A percentile compares a stretch with the other conserved stretches of the same genome.
Evolutionary conservation across 2,113 vertebrate species (phyloP).

Genomic region (Peromyscus polionotus): DNA sequence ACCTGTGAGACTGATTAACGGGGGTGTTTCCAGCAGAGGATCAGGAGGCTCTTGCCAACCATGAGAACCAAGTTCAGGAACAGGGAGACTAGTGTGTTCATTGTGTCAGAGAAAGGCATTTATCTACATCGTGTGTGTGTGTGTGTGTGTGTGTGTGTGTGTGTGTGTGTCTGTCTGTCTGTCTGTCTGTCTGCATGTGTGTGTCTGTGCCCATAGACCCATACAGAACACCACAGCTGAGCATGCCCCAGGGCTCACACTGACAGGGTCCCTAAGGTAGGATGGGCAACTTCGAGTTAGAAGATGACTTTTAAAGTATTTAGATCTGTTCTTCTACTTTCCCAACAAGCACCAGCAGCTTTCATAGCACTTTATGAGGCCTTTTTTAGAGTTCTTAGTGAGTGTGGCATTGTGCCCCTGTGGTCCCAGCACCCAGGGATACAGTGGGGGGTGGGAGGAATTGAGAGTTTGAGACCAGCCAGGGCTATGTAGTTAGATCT

Average conservation of each 20-base stretch:
- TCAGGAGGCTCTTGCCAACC: rapidly evolving
- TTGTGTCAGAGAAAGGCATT: neutral
- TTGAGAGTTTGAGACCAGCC: neutral
- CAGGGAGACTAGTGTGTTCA: rapidly evolving
- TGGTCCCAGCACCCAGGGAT: neutral
- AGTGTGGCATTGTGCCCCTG: neutral
- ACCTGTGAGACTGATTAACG: neutral
- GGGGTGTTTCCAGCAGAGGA: neutral
- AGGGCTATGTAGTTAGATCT: neutral
- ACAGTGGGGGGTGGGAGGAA: too few species aligned
- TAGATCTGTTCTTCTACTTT: rapidly evolving
- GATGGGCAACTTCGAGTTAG: rapidly evolving
- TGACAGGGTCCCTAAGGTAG: rapidly evolving
- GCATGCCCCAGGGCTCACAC: rapidly evolving
- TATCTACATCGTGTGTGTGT: rapidly evolving
- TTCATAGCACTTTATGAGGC: neutral
- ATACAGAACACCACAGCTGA: rapidly evolving
- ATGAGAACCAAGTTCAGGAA: neutral
- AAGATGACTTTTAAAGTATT: rapidly evolving
- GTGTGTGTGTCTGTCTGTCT: neutral
- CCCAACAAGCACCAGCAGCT: neutral
- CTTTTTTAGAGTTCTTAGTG: neutral
- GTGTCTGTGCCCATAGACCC: neutral
- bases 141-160: neutral
- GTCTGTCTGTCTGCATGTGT: rapidly evolving